Evolutionary conservation across 2,888 invertebrate species (phyloP).

Genomic region (Trachelus iudaicus): DNA sequence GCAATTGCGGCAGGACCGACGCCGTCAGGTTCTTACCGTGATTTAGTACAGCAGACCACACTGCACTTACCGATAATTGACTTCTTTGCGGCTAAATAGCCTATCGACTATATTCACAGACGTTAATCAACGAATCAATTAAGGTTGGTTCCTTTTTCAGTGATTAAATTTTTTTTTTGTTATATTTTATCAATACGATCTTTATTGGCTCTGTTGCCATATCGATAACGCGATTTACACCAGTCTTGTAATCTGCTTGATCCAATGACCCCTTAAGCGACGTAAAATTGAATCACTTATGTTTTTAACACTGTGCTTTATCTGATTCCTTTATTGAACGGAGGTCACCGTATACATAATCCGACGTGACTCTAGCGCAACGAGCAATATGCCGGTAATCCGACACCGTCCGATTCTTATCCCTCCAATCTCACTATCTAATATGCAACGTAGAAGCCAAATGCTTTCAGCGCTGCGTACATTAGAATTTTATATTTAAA

Average conservation of each 20-base stretch:
- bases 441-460: not conserved
- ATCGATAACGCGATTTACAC: not conserved
- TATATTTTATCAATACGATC: not conserved
- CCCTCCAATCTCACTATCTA: not conserved
- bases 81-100: not conserved
- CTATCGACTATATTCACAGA: not conserved
- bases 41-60: not conserved
- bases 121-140: not conserved
- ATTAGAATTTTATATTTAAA: not conserved
- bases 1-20: not conserved
- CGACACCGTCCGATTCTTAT: constrained; percentile 24
- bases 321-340: not conserved
- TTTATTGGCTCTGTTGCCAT: not conserved
- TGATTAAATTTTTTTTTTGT: not conserved
- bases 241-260: not conserved
- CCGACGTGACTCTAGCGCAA: constrained; percentile 1
- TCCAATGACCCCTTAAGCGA: constrained; percentile 34
- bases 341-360: not conserved
- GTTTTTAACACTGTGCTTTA: not conserved
- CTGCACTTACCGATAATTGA: not conserved
- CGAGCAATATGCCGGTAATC: constrained; percentile 39
- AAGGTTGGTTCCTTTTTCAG: not conserved
- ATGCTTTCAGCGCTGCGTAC: not conserved
- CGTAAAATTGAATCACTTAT: constrained; percentile 28
- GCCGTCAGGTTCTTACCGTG: not conserved